Conservation (phyloP, 1,140 invertebrate genomes). For the Bemisia tabaci region DNA sequence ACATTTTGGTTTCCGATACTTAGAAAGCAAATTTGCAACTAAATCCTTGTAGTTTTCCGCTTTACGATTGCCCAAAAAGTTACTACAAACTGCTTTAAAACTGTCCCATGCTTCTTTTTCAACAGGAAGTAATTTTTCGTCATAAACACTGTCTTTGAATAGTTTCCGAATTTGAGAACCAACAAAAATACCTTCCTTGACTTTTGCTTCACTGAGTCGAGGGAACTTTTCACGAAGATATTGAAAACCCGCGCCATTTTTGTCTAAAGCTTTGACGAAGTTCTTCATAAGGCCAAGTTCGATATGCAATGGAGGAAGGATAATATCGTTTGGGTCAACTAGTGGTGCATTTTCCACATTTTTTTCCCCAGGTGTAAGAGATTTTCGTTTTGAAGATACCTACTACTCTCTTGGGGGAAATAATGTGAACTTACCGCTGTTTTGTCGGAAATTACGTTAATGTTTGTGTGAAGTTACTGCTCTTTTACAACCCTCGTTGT, state of each 20-base stretch:
- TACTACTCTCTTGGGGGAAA: too few species aligned
- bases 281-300: conserved; percentile 29
- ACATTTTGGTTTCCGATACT: background rate
- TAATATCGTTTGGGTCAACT: conserved; percentile 24
- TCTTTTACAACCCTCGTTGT: too few species aligned
- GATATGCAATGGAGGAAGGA: conserved; percentile 30
- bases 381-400: too few species aligned
- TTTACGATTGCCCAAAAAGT: background rate
- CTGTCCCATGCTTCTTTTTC: conserved; percentile 7
- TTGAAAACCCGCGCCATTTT: conserved; percentile 19
- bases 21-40: background rate
- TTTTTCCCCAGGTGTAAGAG: conserved; percentile 21
- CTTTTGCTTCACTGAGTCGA: background rate
- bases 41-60: background rate
- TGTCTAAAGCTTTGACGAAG: conserved; percentile 27
- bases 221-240: conserved; percentile 4
- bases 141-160: conserved; percentile 10
- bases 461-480: too few species aligned
- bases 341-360: conserved; percentile 26
- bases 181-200: conserved; percentile 16
- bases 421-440: too few species aligned
- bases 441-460: too few species aligned
- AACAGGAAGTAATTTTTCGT: conserved; percentile 2
- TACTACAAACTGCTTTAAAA: background rate
- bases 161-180: conserved; percentile 6